Evolutionary conservation across 2,113 vertebrate genomes (phyloP).

Genomic region (Globicephala melas): DNA sequence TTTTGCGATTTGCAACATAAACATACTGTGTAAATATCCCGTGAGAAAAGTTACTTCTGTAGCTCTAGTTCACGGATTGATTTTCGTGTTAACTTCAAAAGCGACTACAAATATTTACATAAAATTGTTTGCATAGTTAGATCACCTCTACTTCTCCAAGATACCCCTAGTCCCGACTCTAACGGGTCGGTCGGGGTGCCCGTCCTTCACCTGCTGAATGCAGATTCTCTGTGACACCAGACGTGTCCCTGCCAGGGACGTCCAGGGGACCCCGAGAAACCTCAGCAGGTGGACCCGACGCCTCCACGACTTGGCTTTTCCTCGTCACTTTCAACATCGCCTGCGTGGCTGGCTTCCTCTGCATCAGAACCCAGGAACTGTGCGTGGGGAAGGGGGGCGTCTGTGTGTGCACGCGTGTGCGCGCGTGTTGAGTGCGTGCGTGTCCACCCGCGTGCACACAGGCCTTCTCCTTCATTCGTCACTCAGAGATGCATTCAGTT

Average conservation of each 20-base stretch:
- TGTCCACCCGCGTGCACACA: not conserved
- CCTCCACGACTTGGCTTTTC: not conserved
- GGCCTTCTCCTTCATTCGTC: not conserved
- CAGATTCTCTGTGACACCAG: not conserved
- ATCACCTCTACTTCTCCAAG: not conserved
- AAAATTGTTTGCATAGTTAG: not conserved
- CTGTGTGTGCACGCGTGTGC: too few species aligned
- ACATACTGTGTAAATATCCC: not conserved
- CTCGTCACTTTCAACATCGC: not conserved
- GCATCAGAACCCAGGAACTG: not conserved
- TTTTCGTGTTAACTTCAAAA: not conserved
- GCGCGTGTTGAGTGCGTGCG: too few species aligned
- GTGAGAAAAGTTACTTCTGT: not conserved
- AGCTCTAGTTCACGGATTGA: not conserved
- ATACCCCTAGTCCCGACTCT: not conserved
- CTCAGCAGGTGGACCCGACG: not conserved
- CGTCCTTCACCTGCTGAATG: not conserved
- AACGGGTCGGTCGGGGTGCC: not conserved
- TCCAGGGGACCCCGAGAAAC: not conserved
- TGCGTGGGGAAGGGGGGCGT: too few species aligned
- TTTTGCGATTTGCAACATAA: not conserved
- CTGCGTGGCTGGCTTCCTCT: fast-evolving
- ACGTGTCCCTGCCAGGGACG: not conserved
- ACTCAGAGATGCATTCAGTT: not conserved
- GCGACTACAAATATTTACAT: not conserved